phyloP scores from a whole-genome alignment of 2,113 vertebrate species.

The Takifugu bimaculatus region DNA sequence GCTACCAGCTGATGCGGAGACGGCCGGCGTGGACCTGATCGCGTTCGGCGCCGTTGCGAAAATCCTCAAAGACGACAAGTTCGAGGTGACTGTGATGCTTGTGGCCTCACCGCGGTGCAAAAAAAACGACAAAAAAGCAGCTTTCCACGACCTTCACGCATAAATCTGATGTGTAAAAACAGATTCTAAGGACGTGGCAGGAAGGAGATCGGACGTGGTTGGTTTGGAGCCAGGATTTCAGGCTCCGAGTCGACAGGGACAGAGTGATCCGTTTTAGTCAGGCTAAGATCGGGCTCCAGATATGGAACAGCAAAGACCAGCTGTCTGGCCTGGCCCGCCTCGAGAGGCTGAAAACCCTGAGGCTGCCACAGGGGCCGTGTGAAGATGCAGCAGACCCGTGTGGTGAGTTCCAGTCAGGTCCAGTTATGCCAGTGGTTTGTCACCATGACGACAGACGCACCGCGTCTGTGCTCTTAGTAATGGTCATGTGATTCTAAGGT shows the following conservation, averaged over 20 bases:
- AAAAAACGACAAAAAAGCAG: no score
- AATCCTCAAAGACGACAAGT: conserved; percentile 71
- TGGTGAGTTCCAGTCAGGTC: conserved; percentile 19
- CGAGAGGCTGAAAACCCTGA: conserved; percentile 58
- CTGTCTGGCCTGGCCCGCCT: conserved; percentile 62
- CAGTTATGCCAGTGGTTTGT: no score
- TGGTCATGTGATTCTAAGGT: no score
- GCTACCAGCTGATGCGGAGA: conserved; percentile 71
- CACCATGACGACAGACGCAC: no score
- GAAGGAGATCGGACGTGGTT: conserved; percentile 80
- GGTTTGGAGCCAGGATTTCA: conserved; percentile 74
- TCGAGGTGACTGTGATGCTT: conserved; percentile 67
- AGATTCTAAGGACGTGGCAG: conserved; percentile 74
- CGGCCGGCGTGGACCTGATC: conserved; percentile 73
- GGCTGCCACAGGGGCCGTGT: conserved; percentile 14
- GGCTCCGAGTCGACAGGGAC: conserved; percentile 68
- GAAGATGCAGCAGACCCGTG: conserved; percentile 27
- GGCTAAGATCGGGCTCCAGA: conserved; percentile 67
- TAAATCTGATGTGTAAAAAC: conserved; percentile 2
- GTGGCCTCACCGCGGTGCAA: no score
- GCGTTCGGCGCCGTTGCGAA: conserved; percentile 72
- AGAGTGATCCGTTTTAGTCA: conserved; percentile 76
- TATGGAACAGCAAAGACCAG: conserved; percentile 78
- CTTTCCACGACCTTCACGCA: background rate
- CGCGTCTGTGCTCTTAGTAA: no score